Evolutionary conservation across 2,888 invertebrate species (phyloP).

Genomic region (Agriopis leucophaearia): DNA sequence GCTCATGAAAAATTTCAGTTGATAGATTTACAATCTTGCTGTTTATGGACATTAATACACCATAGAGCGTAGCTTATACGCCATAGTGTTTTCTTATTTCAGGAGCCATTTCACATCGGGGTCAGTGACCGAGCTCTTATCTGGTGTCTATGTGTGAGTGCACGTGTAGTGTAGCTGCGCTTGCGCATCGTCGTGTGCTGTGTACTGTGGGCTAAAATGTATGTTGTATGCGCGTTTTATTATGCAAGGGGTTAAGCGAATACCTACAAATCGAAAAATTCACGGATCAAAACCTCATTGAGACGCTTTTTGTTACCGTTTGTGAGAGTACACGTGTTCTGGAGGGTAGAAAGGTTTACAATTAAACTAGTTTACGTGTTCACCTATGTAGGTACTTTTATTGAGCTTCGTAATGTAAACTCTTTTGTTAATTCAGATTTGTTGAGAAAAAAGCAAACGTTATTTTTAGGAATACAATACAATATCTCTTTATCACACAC

Average conservation of each 20-base stretch:
- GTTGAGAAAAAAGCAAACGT: too few relatives aligned
- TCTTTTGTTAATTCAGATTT: too few relatives aligned
- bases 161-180: slow-evolving; percentile 63
- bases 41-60: slow-evolving; percentile 11
- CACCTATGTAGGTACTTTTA: neutral
- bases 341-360: slow-evolving; percentile 13
- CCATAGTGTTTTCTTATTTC: slow-evolving; percentile 60
- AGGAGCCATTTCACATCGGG: slow-evolving; percentile 75
- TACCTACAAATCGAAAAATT: slow-evolving; percentile 56
- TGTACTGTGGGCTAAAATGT: slow-evolving; percentile 47
- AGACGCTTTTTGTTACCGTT: slow-evolving; percentile 40
- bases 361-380: neutral
- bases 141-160: slow-evolving; percentile 66
- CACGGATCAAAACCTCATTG: slow-evolving; percentile 53
- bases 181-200: slow-evolving; percentile 58
- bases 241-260: slow-evolving; percentile 71
- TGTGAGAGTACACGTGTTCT: slow-evolving; percentile 12
- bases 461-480: too few relatives aligned
- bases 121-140: slow-evolving; percentile 79
- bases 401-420: too few relatives aligned
- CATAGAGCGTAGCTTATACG: slow-evolving; percentile 18
- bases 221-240: slow-evolving; percentile 63
- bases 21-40: slow-evolving; percentile 21
- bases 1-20: slow-evolving; percentile 12
- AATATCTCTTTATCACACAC: too few relatives aligned